A percentile compares a stretch with the other conserved stretches of the same genome.
Evolutionary conservation across 2,113 vertebrate genomes (phyloP).

Genomic region (Cyrtonyx montezumae): DNA sequence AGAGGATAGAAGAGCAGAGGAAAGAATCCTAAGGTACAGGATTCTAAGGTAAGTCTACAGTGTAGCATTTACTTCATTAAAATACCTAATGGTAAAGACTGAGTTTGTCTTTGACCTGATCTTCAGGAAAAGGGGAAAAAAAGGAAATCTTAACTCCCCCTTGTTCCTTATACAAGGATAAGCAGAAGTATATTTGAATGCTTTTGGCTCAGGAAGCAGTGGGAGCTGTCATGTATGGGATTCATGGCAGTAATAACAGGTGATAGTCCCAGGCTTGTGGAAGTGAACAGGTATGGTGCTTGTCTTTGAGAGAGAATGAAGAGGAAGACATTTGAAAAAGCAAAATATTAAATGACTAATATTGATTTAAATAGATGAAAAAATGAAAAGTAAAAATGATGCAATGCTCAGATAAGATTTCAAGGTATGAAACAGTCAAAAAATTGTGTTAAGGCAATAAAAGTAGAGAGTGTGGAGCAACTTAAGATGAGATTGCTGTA

Average conservation of each 20-base stretch:
- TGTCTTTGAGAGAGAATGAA: not conserved
- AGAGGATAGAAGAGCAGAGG: not conserved
- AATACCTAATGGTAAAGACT: not conserved
- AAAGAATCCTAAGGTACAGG: not conserved
- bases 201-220: not conserved
- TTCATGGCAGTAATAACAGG: rapidly evolving
- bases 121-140: not conserved
- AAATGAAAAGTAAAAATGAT: not conserved
- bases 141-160: not conserved
- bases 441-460: not conserved
- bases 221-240: not conserved
- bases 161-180: not conserved
- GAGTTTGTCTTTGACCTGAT: not conserved
- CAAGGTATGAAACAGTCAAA: not conserved
- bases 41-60: not conserved
- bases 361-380: not conserved
- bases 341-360: not conserved
- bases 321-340: not conserved
- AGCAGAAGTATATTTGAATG: not conserved
- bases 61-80: not conserved
- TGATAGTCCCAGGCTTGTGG: not conserved
- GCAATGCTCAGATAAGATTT: not conserved
- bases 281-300: not conserved
- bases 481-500: not conserved
- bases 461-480: not conserved